Evolutionary conservation across 2,888 invertebrate species (phyloP).

Genomic region (Calameuta idolon): DNA sequence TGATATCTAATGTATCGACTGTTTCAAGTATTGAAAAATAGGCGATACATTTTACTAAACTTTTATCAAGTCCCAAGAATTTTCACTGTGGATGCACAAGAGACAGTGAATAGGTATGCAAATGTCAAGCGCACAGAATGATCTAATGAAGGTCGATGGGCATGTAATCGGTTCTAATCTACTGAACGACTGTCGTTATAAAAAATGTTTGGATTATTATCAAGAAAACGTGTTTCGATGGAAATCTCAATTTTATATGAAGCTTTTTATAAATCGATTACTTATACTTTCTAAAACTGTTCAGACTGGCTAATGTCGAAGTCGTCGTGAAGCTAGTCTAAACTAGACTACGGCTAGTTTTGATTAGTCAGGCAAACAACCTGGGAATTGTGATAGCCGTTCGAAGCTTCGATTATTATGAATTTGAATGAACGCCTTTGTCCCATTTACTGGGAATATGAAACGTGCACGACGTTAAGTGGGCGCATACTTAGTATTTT

Average conservation of each 20-base stretch:
- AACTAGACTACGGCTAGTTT: constrained; percentile 3
- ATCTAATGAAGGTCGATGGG: neutral
- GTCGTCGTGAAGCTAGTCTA: neutral
- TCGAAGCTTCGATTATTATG: neutral
- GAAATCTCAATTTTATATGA: neutral
- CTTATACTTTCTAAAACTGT: neutral
- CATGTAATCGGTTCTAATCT: neutral
- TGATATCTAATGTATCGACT: neutral
- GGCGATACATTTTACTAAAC: neutral
- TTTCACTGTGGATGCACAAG: neutral
- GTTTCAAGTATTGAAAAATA: neutral
- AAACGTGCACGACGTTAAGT: neutral
- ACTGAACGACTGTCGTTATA: neutral
- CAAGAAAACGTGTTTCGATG: neutral
- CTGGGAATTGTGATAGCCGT: neutral
- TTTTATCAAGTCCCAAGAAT: too few species aligned
- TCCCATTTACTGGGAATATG: neutral
- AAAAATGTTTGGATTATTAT: neutral
- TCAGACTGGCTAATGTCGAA: neutral
- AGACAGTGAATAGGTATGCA: neutral
- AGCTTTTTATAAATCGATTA: neutral
- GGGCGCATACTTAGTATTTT: neutral
- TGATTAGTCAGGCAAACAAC: neutral
- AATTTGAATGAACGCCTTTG: neutral
- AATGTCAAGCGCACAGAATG: neutral